phyloP scores from a whole-genome alignment of 2,113 vertebrate species.

The Callionymus lyra region DNA sequence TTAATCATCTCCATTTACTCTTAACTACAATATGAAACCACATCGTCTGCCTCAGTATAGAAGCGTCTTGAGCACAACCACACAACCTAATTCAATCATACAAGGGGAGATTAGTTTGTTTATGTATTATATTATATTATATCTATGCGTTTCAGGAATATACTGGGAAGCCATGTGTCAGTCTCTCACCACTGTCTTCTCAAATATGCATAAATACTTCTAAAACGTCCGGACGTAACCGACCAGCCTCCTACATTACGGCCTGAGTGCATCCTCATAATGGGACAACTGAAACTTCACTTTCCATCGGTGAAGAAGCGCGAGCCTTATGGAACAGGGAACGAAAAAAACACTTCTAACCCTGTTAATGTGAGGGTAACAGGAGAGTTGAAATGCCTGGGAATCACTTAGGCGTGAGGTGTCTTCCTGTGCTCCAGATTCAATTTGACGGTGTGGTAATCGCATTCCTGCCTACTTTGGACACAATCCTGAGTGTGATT shows the following conservation, averaged over 20 bases:
- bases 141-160: too few species aligned
- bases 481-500: conserved; percentile 43
- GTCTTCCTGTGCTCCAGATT: conserved; percentile 58
- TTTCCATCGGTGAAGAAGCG: conserved; percentile 28
- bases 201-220: conserved; percentile 9
- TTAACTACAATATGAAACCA: too few species aligned
- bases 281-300: conserved; percentile 14
- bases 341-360: conserved; percentile 40
- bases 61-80: too few species aligned
- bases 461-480: conserved; percentile 54
- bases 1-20: too few species aligned
- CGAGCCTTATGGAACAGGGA: conserved; percentile 16
- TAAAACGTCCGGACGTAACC: conserved; percentile 4
- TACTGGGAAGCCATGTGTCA: too few species aligned
- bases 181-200: not conserved
- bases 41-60: too few species aligned
- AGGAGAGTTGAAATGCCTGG: conserved; percentile 48
- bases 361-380: conserved; percentile 52
- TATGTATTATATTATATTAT: too few species aligned
- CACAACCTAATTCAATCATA: too few species aligned
- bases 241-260: conserved; percentile 23
- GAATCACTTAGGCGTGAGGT: conserved; percentile 57
- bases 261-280: conserved; percentile 38
- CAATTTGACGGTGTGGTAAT: conserved; percentile 57
- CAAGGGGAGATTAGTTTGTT: too few species aligned